Evolutionary conservation across 2,113 vertebrate species (phyloP), one percentile per base, ranked within the genome.

Genomic region (Coptodon bakossiorum): DNA sequence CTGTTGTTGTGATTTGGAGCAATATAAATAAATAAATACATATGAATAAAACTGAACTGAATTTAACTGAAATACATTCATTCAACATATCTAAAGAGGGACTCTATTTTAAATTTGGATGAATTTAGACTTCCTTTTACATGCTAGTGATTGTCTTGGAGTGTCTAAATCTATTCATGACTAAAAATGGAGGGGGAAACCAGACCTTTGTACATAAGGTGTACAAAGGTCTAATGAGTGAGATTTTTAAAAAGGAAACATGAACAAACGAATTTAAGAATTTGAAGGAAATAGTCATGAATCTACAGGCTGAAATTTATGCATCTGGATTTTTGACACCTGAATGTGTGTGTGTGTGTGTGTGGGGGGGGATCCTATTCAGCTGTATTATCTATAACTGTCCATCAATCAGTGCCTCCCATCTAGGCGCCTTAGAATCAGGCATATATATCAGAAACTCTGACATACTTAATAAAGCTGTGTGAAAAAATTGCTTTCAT

Each of bases 191-290:
- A 43, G n/a, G 63, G 24, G 12, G 36, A 71, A 43, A 71, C 38
- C 3, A 6, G 12, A 40, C n/a, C 7, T 14, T 9, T 31, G 66
- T 24, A 24, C 66, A 14, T 16, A 57, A 29, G 13, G 4, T 16
- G 56, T 0, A 29, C 13, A 9, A 59, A 16, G 56, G 13, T 57
- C 36, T 0, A 43, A 43, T 9, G 2, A 40, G 19, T 22, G 63
- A 71, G 12, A 68, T 22, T 68, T n/a, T 68, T 5, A 68, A 40
- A 4, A 22, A 22, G n/a, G n/a, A 38, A 68, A 9, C 12, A 14
- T 40, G 5, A 40, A 24, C n/a, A 43, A 40, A 16, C 1, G 0
- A 71, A 40, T 71, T 9, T 43, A 24, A 40, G 36, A 71, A 71
- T 24, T 24, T 71, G 63, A 43, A 71, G 17, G 38, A 43, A 43